Conservation (phyloP, 2,888 invertebrate genomes). For the Clitarchus hookeri region DNA sequence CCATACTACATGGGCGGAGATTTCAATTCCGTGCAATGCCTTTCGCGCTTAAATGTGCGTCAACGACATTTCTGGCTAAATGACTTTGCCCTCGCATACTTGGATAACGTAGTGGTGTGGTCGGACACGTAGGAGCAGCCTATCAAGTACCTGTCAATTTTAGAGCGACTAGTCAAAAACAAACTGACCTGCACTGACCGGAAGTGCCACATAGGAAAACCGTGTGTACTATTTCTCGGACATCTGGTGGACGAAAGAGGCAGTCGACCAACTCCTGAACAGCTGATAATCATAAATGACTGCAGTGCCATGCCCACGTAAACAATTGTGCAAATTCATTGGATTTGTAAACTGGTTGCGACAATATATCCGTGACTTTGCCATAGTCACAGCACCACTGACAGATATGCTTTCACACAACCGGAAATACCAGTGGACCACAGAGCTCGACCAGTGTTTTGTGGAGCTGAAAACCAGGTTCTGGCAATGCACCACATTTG, state of each 20-base stretch:
- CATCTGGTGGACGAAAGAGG: background rate
- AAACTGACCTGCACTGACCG: background rate
- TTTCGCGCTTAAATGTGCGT: background rate
- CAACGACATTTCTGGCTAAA: background rate
- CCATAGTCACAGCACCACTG: background rate
- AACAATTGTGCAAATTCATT: background rate
- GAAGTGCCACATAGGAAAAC: background rate
- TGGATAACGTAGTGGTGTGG: background rate
- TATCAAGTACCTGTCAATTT: background rate
- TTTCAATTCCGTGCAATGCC: background rate
- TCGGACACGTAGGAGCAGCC: background rate
- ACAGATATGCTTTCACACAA: background rate
- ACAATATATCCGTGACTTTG: background rate
- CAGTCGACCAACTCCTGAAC: background rate
- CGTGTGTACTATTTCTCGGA: background rate
- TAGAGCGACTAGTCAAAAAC: background rate
- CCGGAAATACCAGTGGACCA: too few species aligned
- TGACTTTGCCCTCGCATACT: background rate
- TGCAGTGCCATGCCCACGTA: background rate
- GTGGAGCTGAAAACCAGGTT: too few species aligned
- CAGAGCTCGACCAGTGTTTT: too few species aligned
- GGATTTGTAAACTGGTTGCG: background rate
- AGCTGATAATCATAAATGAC: background rate
- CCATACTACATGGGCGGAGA: background rate
- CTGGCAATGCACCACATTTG: too few species aligned